These are phyloP conservation scores for Sphaerolaimus hirsutus DNA, from an alignment of 2,888 invertebrate genomes.

Conservation along the genomic window DNA sequence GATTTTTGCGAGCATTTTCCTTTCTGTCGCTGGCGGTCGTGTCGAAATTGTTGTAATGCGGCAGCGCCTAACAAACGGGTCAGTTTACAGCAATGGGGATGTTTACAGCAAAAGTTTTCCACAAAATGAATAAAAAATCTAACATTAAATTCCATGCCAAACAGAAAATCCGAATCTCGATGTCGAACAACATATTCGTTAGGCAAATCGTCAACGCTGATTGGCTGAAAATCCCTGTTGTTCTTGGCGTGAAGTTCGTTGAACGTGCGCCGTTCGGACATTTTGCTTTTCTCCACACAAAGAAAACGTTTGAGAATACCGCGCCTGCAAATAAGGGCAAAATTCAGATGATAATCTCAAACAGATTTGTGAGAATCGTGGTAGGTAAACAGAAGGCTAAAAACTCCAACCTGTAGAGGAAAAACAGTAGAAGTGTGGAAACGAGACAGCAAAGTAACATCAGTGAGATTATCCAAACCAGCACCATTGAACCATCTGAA, in stretches of 20 bases:
- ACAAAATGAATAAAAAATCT: not conserved
- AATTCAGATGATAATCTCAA: not conserved
- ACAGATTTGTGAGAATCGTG: not conserved
- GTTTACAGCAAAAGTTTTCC: not conserved
- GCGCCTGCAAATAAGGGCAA: not conserved
- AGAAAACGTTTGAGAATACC: not conserved
- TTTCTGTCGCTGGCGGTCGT: conserved; percentile 14
- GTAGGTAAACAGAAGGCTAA: no score
- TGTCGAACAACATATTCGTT: conserved; percentile 18
- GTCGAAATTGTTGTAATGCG: conserved; percentile 12
- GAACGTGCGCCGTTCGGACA: conserved; percentile 1
- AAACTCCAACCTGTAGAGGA: not conserved
- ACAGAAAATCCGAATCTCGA: conserved; percentile 22
- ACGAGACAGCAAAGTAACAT: not conserved
- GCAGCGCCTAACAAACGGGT: conserved; percentile 13
- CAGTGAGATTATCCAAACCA: not conserved
- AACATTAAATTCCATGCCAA: conserved; percentile 19
- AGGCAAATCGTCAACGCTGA: conserved; percentile 17
- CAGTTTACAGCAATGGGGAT: no score
- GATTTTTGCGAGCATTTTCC: conserved; percentile 23
- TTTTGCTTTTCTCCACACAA: conserved; percentile 3
- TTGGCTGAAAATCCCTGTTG: conserved; percentile 9
- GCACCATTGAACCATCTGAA: not conserved
- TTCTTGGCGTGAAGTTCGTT: conserved; percentile 2
- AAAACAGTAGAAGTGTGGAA: not conserved